These are phyloP conservation scores for Lamellibrachia satsuma DNA, from an alignment of 2,888 invertebrate genomes.

Conservation along the genomic window DNA sequence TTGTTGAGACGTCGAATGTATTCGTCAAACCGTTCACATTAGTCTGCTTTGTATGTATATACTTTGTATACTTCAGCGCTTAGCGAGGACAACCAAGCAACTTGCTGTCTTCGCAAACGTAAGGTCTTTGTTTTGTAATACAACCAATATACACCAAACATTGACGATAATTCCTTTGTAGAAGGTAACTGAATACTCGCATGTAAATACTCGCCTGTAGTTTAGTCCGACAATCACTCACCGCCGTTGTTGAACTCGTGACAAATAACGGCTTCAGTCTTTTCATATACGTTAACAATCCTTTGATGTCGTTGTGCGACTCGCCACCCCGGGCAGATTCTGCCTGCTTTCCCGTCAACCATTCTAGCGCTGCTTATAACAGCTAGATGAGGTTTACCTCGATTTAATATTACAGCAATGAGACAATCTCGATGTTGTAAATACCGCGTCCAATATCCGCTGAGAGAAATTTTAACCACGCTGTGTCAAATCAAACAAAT, in stretches of 20 bases:
- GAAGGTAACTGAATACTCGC: too few species aligned
- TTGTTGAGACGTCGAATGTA: neutral
- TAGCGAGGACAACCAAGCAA: neutral
- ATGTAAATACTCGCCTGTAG: neutral
- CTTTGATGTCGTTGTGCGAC: neutral
- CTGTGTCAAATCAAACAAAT: neutral
- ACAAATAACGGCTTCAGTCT: neutral
- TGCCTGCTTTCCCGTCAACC: neutral
- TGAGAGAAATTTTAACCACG: neutral
- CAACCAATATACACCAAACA: neutral
- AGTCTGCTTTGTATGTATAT: neutral
- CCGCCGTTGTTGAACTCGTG: neutral
- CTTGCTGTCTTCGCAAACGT: neutral
- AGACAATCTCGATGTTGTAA: neutral
- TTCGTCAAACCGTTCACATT: neutral
- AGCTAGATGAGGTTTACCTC: too few species aligned
- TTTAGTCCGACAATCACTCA: neutral
- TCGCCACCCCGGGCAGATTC: neutral
- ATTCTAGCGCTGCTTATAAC: neutral
- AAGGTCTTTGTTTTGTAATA: neutral
- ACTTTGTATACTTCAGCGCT: too few species aligned
- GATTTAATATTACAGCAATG: neutral
- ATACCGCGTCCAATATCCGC: neutral
- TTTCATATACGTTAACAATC: neutral
- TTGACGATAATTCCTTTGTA: neutral